Percentiles rank a stretch among this genome's conserved stretches.
These are phyloP conservation scores for Thunnus maccoyii DNA, from an alignment of 2,113 vertebrate species.

Conservation along the genomic window DNA sequence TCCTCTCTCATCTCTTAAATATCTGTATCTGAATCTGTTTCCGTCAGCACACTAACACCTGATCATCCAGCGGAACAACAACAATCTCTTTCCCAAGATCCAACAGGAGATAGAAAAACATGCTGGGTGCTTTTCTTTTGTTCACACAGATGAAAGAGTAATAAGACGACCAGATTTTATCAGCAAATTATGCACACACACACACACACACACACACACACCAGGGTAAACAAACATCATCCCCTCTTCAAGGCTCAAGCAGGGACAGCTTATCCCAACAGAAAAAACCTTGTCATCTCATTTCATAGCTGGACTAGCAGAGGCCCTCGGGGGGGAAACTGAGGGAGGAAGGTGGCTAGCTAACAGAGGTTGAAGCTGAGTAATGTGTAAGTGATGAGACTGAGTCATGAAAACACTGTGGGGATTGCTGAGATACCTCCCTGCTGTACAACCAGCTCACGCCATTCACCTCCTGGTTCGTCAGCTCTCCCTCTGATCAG, in stretches of 20 bases:
- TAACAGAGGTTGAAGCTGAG: slow-evolving; percentile 55
- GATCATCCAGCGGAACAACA: slow-evolving; percentile 23
- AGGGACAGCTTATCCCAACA: slow-evolving; percentile 7
- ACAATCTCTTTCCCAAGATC: slow-evolving; percentile 6
- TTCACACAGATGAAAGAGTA: slow-evolving; percentile 15
- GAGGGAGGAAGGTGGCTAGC: slow-evolving; percentile 12
- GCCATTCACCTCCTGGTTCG: slow-evolving; percentile 19
- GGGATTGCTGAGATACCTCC: slow-evolving; percentile 38
- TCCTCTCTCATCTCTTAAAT: slow-evolving; percentile 14
- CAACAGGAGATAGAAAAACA: slow-evolving; percentile 13
- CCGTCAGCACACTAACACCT: slow-evolving; percentile 17
- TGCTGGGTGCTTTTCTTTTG: background rate
- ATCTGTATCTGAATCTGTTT: slow-evolving; percentile 33
- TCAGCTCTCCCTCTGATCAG: slow-evolving; percentile 48
- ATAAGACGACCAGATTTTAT: slow-evolving; percentile 28
- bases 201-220: too few relatives aligned
- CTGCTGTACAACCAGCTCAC: slow-evolving; percentile 24
- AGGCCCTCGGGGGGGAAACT: slow-evolving; percentile 10
- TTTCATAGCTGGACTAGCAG: slow-evolving; percentile 51
- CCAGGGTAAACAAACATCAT: slow-evolving; percentile 12
- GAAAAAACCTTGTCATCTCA: slow-evolving; percentile 34
- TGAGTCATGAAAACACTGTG: slow-evolving; percentile 56
- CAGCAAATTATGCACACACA: background rate
- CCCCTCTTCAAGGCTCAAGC: slow-evolving; percentile 17
- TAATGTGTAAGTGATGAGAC: slow-evolving; percentile 61